Base-by-base conservation (phyloP, 2,888 invertebrate species). In the Diogma glabrata region DNA sequence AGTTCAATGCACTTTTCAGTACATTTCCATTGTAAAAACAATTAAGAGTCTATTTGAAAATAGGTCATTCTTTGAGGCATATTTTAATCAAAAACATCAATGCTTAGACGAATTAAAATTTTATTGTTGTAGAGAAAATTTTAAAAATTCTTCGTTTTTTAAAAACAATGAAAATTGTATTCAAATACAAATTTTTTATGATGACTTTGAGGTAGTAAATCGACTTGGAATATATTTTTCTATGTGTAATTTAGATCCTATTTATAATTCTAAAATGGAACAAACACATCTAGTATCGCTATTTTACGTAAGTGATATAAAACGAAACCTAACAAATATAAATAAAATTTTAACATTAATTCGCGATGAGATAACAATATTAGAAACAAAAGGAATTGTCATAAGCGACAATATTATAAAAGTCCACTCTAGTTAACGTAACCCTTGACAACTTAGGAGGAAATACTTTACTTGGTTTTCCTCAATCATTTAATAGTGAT, bases 361-460 rank as follows among this genome's bases (percentile, higher is more conserved):
- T 3, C 10, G 24, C 14, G 47, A 24, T 12, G 51, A 51, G 19
- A n/a, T 51, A 3, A 23, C 10, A 16, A 9, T 23, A 14, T 23
- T 51, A 20, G 47, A 51, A 36, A 22, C 4, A 6, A 22, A 12
- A 4, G 51, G 51, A 16, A 30, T 51, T 16, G 10, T 6, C 4
- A 24, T 46, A 10, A 8, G 30, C 33, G 8, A 22, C 4, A 26
- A 6, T 28, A 26, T n/a, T 4, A 14, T 47, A 33, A 33, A 47
- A 47, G 47, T 20, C n/a, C 3, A 23, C 17, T 3, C 16, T 49
- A 3, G 38, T 47, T 12, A 24, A 6, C 12, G 9, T 51, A 1
- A 16, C 14, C 20, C 45, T 43, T 49, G 52, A 52, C 14, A 52
- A 52, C 19, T 45, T 52, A 20, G 52, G 45, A 20, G 45, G 22